Conservation (phyloP, 1,140 invertebrate genomes). For the Calephelis nemesis region DNA sequence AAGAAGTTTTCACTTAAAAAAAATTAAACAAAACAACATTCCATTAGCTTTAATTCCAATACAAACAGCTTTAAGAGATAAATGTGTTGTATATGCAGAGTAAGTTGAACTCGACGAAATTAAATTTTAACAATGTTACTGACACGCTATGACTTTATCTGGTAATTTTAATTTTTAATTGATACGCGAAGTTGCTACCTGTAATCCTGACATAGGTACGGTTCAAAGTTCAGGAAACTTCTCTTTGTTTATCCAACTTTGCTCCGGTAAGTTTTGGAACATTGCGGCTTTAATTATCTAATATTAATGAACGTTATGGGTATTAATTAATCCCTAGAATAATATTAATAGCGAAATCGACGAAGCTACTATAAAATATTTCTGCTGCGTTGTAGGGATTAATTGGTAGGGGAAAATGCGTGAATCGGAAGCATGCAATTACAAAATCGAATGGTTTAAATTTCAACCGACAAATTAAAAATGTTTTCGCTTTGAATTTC, state of each 20-base stretch:
- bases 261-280: slow-evolving; percentile 73
- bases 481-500: background rate
- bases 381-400: slow-evolving; percentile 4
- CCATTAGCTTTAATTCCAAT: background rate
- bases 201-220: slow-evolving; percentile 63
- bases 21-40: background rate
- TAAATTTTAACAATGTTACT: slow-evolving; percentile 20
- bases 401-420: slow-evolving; percentile 17
- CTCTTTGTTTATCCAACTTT: slow-evolving; percentile 71
- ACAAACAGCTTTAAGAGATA: background rate
- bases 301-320: slow-evolving; percentile 72
- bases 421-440: slow-evolving; percentile 6
- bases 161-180: slow-evolving; percentile 67
- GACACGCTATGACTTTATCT: slow-evolving; percentile 24
- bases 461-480: slow-evolving; percentile 2
- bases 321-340: slow-evolving; percentile 72
- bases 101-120: slow-evolving; percentile 8
- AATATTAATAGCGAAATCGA: slow-evolving; percentile 49
- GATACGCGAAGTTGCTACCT: slow-evolving; percentile 57
- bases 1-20: no score
- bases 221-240: slow-evolving; percentile 69
- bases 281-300: slow-evolving; percentile 77
- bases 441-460: slow-evolving; percentile 5
- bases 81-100: background rate
- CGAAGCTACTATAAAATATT: slow-evolving; percentile 10